phyloP scores from a whole-genome alignment of 2,797 vertebrate genomes.

The Halcyon leucocephala region DNA sequence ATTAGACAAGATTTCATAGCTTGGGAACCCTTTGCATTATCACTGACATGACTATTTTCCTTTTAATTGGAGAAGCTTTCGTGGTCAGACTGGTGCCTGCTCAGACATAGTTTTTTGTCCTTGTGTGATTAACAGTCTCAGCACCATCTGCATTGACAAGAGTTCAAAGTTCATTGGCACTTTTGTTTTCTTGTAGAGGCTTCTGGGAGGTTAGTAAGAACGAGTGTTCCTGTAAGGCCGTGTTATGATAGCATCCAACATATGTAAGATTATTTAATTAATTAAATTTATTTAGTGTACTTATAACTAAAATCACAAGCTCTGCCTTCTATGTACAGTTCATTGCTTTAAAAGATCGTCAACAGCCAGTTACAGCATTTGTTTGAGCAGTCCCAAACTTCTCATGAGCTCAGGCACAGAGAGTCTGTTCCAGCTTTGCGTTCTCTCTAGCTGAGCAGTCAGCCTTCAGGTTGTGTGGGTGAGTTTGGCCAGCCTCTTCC shows the following conservation, averaged over 20 bases:
- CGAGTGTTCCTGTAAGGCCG: not conserved
- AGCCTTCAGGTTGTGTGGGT: not conserved
- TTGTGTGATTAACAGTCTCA: not conserved
- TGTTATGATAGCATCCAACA: not conserved
- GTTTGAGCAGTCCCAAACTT: not conserved
- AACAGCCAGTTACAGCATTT: not conserved
- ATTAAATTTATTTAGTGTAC: not conserved
- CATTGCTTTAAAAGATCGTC: not conserved
- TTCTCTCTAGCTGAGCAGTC: not conserved
- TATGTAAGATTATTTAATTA: not conserved
- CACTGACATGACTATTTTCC: not conserved
- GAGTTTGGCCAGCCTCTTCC: not conserved
- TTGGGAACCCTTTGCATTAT: not conserved
- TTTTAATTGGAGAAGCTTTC: slow-evolving; percentile 23
- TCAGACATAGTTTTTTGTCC: not conserved
- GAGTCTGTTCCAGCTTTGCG: not conserved
- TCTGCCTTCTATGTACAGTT: not conserved
- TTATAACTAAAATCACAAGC: not conserved
- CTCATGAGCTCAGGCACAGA: not conserved
- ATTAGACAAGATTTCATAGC: slow-evolving; percentile 31
- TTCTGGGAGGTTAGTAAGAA: not conserved
- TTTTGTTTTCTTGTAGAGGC: not conserved
- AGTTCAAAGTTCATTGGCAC: not conserved
- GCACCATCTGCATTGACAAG: not conserved
- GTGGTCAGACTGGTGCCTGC: not conserved